Evolutionary conservation across 2,888 invertebrate species (phyloP).

Genomic region (Tanytarsus gracilentus): DNA sequence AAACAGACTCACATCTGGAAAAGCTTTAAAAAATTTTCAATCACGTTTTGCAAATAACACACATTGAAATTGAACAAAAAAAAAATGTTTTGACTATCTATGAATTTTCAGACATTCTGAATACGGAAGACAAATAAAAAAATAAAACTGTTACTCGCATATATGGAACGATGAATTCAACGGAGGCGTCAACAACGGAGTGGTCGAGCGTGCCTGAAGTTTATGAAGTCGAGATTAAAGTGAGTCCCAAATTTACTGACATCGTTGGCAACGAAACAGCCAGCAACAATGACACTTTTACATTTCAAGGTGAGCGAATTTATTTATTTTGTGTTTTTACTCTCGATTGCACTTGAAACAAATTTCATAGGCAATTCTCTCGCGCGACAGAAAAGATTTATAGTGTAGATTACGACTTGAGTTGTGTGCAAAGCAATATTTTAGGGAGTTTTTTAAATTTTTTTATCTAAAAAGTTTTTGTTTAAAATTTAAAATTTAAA

Average conservation of each 20-base stretch:
- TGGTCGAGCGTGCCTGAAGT: constrained; percentile 7
- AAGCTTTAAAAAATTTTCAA: no score
- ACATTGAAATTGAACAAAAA: not conserved
- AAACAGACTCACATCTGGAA: no score
- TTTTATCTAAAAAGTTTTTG: no score
- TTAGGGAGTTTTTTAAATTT: no score
- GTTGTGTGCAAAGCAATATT: no score
- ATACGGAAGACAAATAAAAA: no score
- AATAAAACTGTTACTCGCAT: not conserved
- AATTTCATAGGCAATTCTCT: not conserved
- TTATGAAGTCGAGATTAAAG: constrained; percentile 11
- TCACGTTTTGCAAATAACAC: not conserved
- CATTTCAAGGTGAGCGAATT: constrained; percentile 14
- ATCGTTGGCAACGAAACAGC: not conserved
- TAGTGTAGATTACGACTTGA: no score
- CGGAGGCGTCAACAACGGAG: constrained; percentile 11
- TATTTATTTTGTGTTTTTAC: not conserved
- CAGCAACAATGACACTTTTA: constrained; percentile 11
- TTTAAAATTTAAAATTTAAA: no score
- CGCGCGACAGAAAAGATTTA: not conserved
- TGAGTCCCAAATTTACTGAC: not conserved
- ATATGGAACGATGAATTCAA: constrained; percentile 4
- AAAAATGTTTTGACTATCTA: not conserved
- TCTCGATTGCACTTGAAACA: not conserved
- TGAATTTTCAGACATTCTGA: no score